Percentiles rank a stretch among this genome's conserved stretches.
These are phyloP conservation scores for Centrocercus urophasianus DNA, from an alignment of 2,113 vertebrate genomes.

Conservation along the genomic window DNA sequence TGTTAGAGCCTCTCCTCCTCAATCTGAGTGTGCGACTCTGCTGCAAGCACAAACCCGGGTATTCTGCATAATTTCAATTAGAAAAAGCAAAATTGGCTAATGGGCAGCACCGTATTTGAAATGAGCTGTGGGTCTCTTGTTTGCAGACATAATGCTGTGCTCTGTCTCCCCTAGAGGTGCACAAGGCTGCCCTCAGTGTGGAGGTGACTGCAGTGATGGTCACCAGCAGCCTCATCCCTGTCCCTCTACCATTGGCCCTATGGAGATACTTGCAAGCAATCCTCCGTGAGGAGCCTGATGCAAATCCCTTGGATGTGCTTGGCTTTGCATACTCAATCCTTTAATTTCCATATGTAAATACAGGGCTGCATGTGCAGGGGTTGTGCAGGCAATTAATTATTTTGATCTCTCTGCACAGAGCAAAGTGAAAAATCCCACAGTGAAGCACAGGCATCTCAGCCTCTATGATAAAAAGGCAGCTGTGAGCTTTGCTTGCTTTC, in stretches of 20 bases:
- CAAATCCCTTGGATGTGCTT: constrained; percentile 50
- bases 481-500: not conserved
- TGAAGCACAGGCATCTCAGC: not conserved
- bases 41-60: not conserved
- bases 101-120: not conserved
- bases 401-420: constrained; percentile 6
- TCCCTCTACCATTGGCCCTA: not conserved
- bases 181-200: fast-evolving
- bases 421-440: not conserved
- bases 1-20: not conserved
- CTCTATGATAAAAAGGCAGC: not conserved
- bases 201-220: not conserved
- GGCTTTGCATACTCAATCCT: constrained; percentile 31
- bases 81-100: constrained; percentile 38
- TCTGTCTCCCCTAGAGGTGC: not conserved
- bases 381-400: constrained; percentile 1
- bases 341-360: constrained; percentile 56
- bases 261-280: not conserved
- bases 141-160: not conserved
- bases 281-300: not conserved
- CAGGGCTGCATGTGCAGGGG: not conserved
- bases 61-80: constrained; percentile 24
- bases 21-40: not conserved
- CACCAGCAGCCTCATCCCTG: not conserved
- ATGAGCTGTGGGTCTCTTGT: not conserved